Evolutionary conservation across 2,888 invertebrate species (phyloP).

Genomic region (Leptinotarsa tumamoca): DNA sequence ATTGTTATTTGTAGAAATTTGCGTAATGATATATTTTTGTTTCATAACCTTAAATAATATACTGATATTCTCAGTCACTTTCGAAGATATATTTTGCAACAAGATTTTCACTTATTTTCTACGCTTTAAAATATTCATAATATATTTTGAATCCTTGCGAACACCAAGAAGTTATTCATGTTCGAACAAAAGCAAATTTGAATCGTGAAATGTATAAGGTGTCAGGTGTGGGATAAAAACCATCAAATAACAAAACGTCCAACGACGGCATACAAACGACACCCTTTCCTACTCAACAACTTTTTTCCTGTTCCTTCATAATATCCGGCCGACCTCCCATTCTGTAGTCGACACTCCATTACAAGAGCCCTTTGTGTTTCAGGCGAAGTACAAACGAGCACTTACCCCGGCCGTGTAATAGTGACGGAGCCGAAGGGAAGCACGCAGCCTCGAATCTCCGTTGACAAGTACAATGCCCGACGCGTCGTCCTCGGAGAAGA

Average conservation of each 20-base stretch:
- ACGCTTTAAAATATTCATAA: neutral
- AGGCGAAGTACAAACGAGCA: conserved; percentile 71
- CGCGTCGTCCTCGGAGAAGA: conserved; percentile 79
- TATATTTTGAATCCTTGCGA: neutral
- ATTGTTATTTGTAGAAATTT: too few relatives aligned
- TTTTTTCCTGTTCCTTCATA: conserved; percentile 3
- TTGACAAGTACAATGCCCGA: conserved; percentile 77
- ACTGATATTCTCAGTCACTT: too few relatives aligned
- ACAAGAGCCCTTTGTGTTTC: conserved; percentile 50
- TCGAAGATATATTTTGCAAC: too few relatives aligned
- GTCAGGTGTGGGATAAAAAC: conserved; percentile 1
- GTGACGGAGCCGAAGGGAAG: conserved; percentile 82
- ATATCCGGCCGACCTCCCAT: conserved; percentile 17
- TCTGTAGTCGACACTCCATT: conserved; percentile 17
- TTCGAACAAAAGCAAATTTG: too few relatives aligned
- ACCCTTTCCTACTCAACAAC: conserved; percentile 7
- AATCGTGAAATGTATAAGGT: neutral
- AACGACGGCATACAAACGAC: conserved; percentile 2
- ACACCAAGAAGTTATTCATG: neutral
- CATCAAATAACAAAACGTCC: conserved; percentile 1
- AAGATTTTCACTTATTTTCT: too few relatives aligned
- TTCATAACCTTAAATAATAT: too few relatives aligned
- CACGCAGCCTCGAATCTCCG: conserved; percentile 79
- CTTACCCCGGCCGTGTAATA: conserved; percentile 75
- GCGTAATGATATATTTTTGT: too few relatives aligned